Evolutionary conservation across 2,113 vertebrate species (phyloP).

Genomic region (Sander lucioperca): DNA sequence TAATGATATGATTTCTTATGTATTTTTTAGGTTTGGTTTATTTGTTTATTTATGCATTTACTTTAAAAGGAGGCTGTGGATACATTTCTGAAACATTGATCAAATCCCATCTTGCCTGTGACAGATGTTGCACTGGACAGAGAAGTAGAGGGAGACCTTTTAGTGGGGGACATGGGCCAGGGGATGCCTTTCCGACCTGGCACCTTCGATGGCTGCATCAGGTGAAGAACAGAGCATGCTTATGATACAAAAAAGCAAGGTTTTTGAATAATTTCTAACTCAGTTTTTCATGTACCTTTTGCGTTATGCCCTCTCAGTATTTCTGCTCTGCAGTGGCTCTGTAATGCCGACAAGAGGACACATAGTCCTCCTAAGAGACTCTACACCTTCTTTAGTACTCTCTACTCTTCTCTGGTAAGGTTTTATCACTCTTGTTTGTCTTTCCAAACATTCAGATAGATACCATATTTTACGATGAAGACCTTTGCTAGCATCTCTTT

Average conservation of each 20-base stretch:
- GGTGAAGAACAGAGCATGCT: constrained; percentile 80
- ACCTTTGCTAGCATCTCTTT: background rate
- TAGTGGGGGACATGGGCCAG: constrained; percentile 93
- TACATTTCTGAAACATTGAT: background rate
- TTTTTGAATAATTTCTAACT: background rate
- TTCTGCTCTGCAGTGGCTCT: constrained; percentile 98
- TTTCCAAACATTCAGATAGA: background rate
- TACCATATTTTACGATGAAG: background rate
- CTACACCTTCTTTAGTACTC: constrained; percentile 91
- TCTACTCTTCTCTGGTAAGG: constrained; percentile 92
- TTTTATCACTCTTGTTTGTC: background rate
- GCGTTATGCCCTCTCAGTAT: constrained; percentile 83
- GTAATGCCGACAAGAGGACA: constrained; percentile 93
- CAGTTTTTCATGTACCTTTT: background rate
- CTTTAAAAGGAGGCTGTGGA: background rate
- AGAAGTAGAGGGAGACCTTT: constrained; percentile 92
- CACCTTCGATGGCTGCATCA: constrained; percentile 95
- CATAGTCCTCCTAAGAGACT: constrained; percentile 93
- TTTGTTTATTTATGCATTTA: background rate
- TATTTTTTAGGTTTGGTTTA: background rate
- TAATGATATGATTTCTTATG: background rate
- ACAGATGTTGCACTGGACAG: constrained; percentile 93
- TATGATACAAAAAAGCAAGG: background rate
- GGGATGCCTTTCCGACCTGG: constrained; percentile 93
- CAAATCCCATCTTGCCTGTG: background rate